phyloP scores from a whole-genome alignment of 2,113 vertebrate species.

The Dissostichus mawsoni region DNA sequence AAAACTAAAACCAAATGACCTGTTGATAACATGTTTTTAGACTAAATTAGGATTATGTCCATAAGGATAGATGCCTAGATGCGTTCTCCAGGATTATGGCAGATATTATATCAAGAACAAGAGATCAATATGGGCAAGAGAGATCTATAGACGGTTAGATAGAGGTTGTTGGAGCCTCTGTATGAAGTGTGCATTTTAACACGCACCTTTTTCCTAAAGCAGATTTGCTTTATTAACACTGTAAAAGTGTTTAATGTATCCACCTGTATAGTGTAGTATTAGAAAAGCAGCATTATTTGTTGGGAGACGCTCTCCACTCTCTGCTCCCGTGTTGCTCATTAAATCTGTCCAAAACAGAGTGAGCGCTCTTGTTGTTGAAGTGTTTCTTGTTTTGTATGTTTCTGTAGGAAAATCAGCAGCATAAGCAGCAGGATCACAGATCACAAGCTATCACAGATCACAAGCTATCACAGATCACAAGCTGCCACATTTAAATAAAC shows the following conservation, averaged over 20 bases:
- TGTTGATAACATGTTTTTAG: too few relatives aligned
- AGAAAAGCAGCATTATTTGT: neutral
- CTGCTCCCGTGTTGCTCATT: neutral
- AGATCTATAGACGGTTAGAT: neutral
- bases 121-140: neutral
- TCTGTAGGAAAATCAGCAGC: neutral
- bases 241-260: neutral
- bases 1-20: too few relatives aligned
- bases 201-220: neutral
- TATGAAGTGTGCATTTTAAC: neutral
- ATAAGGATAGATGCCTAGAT: too few relatives aligned
- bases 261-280: neutral
- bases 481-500: neutral
- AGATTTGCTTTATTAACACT: neutral
- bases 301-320: neutral
- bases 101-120: neutral
- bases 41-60: too few relatives aligned
- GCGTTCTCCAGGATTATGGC: neutral
- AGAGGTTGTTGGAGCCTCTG: neutral
- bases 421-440: neutral
- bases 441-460: slow-evolving; percentile 12
- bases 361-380: neutral
- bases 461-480: slow-evolving; percentile 14
- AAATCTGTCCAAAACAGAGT: neutral
- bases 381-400: slow-evolving; percentile 6